phyloP scores from a whole-genome alignment of 2,113 vertebrate genomes.

The Gopherus flavomarginatus region DNA sequence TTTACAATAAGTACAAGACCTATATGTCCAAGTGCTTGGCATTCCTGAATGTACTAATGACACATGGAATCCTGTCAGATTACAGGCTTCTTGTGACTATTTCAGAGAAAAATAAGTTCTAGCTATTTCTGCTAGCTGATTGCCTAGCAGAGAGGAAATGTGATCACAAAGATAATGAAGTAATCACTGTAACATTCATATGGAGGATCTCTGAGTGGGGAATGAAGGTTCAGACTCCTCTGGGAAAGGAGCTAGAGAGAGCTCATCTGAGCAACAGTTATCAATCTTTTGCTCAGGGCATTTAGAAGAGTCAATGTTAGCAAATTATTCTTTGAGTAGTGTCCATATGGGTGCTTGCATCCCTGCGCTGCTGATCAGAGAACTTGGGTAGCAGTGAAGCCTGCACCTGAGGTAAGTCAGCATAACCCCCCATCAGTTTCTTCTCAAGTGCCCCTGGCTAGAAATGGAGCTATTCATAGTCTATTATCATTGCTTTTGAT shows the following conservation, averaged over 20 bases:
- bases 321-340: background rate
- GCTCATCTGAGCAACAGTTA: background rate
- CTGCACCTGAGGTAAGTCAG: too few species aligned
- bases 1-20: background rate
- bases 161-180: background rate
- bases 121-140: background rate
- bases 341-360: too few species aligned
- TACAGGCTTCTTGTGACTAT: background rate
- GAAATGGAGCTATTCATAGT: background rate
- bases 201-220: slow-evolving; percentile 3
- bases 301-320: background rate
- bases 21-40: background rate
- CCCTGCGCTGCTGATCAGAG: too few species aligned
- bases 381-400: too few species aligned
- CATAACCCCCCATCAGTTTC: too few species aligned
- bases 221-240: background rate
- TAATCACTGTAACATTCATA: background rate
- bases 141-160: background rate
- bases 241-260: background rate
- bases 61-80: background rate
- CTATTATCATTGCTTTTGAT: too few species aligned
- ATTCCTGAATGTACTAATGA: background rate
- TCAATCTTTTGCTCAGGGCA: background rate
- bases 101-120: slow-evolving; percentile 9
- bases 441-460: background rate